phyloP scores from a whole-genome alignment of 1,140 invertebrate genomes.

The Ridgeia piscesae region DNA sequence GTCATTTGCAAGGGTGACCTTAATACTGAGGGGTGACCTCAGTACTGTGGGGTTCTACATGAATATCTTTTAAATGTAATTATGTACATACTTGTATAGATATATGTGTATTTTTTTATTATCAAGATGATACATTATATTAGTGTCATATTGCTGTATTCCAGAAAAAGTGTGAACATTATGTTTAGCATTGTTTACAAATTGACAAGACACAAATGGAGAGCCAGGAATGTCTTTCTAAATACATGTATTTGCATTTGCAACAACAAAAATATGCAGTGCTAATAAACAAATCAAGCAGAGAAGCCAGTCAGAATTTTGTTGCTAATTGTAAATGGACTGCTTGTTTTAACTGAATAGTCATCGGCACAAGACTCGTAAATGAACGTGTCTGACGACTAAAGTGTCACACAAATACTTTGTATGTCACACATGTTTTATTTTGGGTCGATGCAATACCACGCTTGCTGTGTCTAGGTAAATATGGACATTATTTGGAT shows the following conservation, averaged over 20 bases:
- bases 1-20: no score
- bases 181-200: not conserved
- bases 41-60: no score
- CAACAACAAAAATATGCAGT: not conserved
- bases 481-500: not conserved
- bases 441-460: not conserved
- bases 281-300: not conserved
- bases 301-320: not conserved
- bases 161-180: not conserved
- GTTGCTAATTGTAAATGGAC: not conserved
- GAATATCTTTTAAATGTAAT: not conserved
- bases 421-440: not conserved
- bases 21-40: no score
- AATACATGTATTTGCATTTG: not conserved
- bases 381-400: not conserved
- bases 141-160: not conserved
- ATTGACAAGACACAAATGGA: not conserved
- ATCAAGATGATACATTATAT: not conserved
- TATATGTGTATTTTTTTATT: not conserved
- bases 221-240: not conserved
- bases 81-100: not conserved
- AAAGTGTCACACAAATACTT: not conserved
- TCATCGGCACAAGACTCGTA: not conserved
- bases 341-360: not conserved
- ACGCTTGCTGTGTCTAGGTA: not conserved